Evolutionary conservation across 2,113 vertebrate species (phyloP), one percentile per base, ranked within the genome.

Genomic region (Fregetta grallaria): DNA sequence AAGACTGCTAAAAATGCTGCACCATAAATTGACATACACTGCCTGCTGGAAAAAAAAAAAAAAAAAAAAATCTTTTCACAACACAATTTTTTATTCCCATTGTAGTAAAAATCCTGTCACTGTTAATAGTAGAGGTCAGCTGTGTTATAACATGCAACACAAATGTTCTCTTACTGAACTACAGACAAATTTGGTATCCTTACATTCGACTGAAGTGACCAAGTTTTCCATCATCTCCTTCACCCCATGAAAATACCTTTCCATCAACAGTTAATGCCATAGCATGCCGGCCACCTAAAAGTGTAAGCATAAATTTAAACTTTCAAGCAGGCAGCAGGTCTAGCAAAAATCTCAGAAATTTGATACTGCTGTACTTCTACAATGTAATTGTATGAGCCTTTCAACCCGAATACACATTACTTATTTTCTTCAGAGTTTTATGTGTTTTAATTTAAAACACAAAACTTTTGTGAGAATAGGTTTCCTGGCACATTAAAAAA

Each of bases 161-260:
- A 49, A 22, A 44, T 11, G 8, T 58, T 27, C 29, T 73, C 42
- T n/a, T 55, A 49, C 23, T 62, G 63, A 90, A 77, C 77, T 9
- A 73, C 2, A 52, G 45, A 87, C 7, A 92, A 59, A 89, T 72
- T 34, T 50, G 9, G 13, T 22, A 53, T 62, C 40, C 99, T 97
- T 98, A 99, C 99, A 99, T 99, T 97, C 99, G 98, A 96, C 99
- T 99, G 97, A 99, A 99, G 95, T 99, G 99, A 61, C 99, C 99
- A 52, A 99, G 99, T 87, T 99, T 99, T 78, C 99, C 99, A 65
- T 99, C 99, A 36, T 99, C 99, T 88, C 99, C 99, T 98, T 99
- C 99, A 19, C 99, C 99, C 99, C 99, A 99, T 2, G 99, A 99
- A 94, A 99, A 99, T 4, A 99, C 99, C 72, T 99, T 99, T n/a